These are phyloP conservation scores for Ceratothoa steindachneri DNA, from an alignment of 2,888 invertebrate genomes.

Conservation along the genomic window DNA sequence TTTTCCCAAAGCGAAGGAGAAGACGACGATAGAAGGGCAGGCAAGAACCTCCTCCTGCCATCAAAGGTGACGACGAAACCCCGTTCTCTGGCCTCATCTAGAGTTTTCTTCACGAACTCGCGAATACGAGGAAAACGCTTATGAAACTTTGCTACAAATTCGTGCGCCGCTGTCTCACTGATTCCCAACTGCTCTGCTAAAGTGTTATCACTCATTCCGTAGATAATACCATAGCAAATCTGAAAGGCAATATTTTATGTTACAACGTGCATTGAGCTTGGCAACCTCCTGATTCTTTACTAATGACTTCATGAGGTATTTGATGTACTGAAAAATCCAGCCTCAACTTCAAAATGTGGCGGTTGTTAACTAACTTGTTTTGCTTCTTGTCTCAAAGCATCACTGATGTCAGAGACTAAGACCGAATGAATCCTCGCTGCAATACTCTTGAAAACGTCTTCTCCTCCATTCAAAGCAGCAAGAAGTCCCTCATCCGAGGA, in stretches of 20 bases:
- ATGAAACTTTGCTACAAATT: slow-evolving; percentile 63
- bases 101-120: slow-evolving; percentile 59
- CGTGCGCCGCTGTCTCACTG: slow-evolving; percentile 70
- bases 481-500: slow-evolving; percentile 70
- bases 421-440: slow-evolving; percentile 79
- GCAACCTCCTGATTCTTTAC: too few species aligned
- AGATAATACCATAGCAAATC: slow-evolving; percentile 93
- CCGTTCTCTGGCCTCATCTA: slow-evolving; percentile 64
- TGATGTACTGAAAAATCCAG: too few species aligned
- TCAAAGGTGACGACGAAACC: slow-evolving; percentile 81
- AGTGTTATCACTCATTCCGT: slow-evolving; percentile 86
- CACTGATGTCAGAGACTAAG: slow-evolving; percentile 60
- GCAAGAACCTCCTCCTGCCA: slow-evolving; percentile 72
- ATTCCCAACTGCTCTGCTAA: slow-evolving; percentile 75
- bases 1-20: too few species aligned
- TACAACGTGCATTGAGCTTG: too few species aligned
- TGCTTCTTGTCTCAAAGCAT: slow-evolving; percentile 27
- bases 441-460: slow-evolving; percentile 77
- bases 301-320: too few species aligned
- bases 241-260: too few species aligned
- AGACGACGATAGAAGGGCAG: slow-evolving; percentile 66
- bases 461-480: slow-evolving; percentile 55
- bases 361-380: slow-evolving; percentile 39
- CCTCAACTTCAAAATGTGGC: too few species aligned
- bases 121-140: slow-evolving; percentile 68